A percentile compares a stretch with the other conserved stretches of the same genome.
Conservation (phyloP, 2,888 invertebrate genomes). For the Bugula neritina region DNA sequence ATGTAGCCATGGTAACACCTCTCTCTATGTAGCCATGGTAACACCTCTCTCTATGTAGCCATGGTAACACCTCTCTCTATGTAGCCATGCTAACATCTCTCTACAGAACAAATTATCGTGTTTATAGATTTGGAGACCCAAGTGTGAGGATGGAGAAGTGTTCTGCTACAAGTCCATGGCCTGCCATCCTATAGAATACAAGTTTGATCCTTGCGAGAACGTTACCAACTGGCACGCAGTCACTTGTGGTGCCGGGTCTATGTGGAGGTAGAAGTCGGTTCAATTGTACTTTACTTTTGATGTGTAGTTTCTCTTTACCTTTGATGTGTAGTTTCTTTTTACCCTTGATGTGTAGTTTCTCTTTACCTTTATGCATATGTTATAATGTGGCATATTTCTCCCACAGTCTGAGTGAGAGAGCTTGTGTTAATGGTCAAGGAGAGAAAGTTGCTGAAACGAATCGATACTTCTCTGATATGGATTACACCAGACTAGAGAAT, state of each 20-base stretch:
- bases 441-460: not conserved
- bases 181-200: not conserved
- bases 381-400: too few species aligned
- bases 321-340: too few species aligned
- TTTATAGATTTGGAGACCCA: constrained; percentile 3
- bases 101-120: too few species aligned
- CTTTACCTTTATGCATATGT: too few species aligned
- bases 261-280: constrained; percentile 21
- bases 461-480: not conserved
- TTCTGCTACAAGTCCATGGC: constrained; percentile 13
- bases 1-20: too few species aligned
- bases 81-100: too few species aligned
- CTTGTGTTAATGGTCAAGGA: constrained; percentile 1
- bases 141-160: not conserved
- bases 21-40: too few species aligned
- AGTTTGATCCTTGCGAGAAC: not conserved
- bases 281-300: too few species aligned
- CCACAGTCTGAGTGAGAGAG: not conserved
- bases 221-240: not conserved
- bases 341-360: too few species aligned
- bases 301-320: too few species aligned
- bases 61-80: too few species aligned
- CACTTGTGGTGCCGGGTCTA: not conserved
- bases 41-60: too few species aligned
- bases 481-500: not conserved